These are phyloP conservation scores for Halcyon badia DNA, from an alignment of 2,797 vertebrate genomes.

Conservation along the genomic window DNA sequence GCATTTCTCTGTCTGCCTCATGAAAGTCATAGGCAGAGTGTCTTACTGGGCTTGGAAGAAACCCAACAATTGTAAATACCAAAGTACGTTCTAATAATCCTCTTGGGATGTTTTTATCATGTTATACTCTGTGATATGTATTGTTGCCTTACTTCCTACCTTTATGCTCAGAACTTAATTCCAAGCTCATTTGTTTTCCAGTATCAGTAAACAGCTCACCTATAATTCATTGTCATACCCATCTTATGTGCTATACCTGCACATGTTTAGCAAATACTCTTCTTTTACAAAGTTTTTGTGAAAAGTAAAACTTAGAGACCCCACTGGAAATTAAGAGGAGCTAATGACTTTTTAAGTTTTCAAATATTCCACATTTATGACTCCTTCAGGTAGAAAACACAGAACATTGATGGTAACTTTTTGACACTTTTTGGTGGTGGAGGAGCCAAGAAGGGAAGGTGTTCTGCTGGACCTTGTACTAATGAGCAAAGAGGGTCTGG, in stretches of 20 bases:
- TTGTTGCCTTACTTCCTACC: slow-evolving; percentile 15
- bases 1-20: slow-evolving; percentile 46
- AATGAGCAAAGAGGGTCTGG: not conserved
- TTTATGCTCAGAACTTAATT: slow-evolving; percentile 23
- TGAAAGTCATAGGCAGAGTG: slow-evolving; percentile 32
- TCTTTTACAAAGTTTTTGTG: not conserved
- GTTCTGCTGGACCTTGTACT: not conserved
- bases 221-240: slow-evolving; percentile 9
- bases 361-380: not conserved
- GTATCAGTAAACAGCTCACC: not conserved
- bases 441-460: not conserved
- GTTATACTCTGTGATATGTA: slow-evolving; percentile 23
- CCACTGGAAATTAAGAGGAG: not conserved
- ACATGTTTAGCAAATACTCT: not conserved
- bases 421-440: not conserved
- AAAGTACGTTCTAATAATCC: slow-evolving; percentile 52
- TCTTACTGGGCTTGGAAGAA: slow-evolving; percentile 63
- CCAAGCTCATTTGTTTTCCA: slow-evolving; percentile 7
- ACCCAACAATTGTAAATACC: slow-evolving; percentile 58
- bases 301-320: not conserved
- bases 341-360: not conserved
- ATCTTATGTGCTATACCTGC: not conserved
- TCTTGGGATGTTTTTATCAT: slow-evolving; percentile 55
- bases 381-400: not conserved
- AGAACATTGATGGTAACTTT: not conserved